Evolutionary conservation across 1,140 invertebrate genomes (phyloP), one percentile per base, ranked within the genome.

Genomic region (Aplysia californica): DNA sequence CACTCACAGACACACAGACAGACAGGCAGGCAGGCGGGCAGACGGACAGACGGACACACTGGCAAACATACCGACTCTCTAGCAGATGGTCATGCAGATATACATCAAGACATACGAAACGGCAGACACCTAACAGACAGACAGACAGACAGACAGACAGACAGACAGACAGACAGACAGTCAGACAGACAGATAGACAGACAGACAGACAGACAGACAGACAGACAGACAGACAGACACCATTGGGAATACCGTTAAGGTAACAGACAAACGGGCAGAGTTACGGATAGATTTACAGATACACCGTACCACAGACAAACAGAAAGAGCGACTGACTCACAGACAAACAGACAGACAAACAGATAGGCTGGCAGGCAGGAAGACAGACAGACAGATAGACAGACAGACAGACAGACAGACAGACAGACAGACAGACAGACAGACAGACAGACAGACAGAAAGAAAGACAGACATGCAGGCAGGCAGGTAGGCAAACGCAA

Each of bases 191-290:
- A 31, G 6, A 66, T 21, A 66, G 29, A 31, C 15, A 31, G 64
- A 66, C 15, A 66, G 64, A 66, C 26, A 66, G 29, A 15, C 26
- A 66, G 64, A 66, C 64, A 31, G 64, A 66, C 6, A 66, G 64
- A 66, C 6, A 66, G 64, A 66, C 6, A 31, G 64, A 66, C 44
- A 50, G 44, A 50, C 44, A 50, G 44, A 50, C 44, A 31, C n/a
- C 64, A 29, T 31, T 36, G 21, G 21, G 10, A n/a, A 50, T 50
- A 50, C n/a, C 10, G 10, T 50, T 10, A 23, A 64, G 23, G 26
- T 64, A 31, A 64, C 10, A 64, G 26, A 64, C 15, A 15, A 64
- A n/a, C 10, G 23, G 31, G n/a, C 10, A 23, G 31, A 31, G 59
- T 15, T 10, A 64, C 10, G 26, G n/a, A 64, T 10, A n/a, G n/a